A percentile compares a stretch with the other conserved stretches of the same genome.
These are phyloP conservation scores for Caenorhabditis sp. DNA, from an alignment of 2,888 invertebrate species.

Conservation along the genomic window DNA sequence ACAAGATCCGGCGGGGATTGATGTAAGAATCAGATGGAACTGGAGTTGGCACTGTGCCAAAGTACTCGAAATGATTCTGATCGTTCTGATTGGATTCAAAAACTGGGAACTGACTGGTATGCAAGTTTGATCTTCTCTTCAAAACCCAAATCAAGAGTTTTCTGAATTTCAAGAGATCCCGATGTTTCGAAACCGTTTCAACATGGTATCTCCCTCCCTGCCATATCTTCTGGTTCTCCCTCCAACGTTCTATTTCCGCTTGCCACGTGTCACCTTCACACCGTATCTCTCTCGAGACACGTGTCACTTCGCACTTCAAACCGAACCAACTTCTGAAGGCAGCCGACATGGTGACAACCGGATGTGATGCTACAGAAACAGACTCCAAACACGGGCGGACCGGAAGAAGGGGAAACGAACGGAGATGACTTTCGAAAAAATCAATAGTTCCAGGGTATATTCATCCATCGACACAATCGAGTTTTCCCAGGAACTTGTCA, in stretches of 20 bases:
- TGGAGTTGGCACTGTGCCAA: too few relatives aligned
- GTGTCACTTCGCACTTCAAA: neutral
- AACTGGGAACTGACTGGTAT: too few relatives aligned
- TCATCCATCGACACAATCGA: too few relatives aligned
- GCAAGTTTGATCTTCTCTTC: too few relatives aligned
- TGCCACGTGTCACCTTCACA: constrained; percentile 3
- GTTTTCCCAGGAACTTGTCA: constrained; percentile 1
- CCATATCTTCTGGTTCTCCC: constrained; percentile 4
- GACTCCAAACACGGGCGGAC: neutral
- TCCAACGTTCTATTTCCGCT: neutral
- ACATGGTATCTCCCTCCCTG: neutral
- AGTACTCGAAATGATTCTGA: too few relatives aligned
- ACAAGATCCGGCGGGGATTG: too few relatives aligned
- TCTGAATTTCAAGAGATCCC: too few relatives aligned
- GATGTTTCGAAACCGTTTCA: too few relatives aligned
- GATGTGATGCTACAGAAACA: neutral
- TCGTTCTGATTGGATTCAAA: too few relatives aligned
- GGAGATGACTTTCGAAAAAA: neutral
- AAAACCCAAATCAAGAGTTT: too few relatives aligned
- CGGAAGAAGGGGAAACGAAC: neutral
- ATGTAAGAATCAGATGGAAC: too few relatives aligned
- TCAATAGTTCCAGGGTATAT: neutral
- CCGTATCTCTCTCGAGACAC: too few relatives aligned
- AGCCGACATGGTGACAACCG: constrained; percentile 1
- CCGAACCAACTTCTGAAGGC: neutral